These are phyloP conservation scores for Agriopis aurantiaria DNA, from an alignment of 2,888 invertebrate genomes.

Conservation along the genomic window DNA sequence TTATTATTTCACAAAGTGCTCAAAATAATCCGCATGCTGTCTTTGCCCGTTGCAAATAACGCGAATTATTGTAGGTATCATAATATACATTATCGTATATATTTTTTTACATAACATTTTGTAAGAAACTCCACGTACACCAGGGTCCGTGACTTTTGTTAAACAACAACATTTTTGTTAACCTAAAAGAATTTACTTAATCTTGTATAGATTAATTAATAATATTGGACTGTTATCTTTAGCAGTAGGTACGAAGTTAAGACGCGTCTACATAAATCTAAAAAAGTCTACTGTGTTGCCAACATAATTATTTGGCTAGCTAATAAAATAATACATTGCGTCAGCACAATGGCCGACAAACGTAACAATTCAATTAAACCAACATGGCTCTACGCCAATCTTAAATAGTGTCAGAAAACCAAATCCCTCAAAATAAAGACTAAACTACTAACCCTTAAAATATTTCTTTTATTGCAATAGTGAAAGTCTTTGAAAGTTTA, in stretches of 20 bases:
- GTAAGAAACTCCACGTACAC: no score
- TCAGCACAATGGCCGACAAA: neutral
- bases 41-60: no score
- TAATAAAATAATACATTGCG: slow-evolving; percentile 7
- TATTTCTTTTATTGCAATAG: neutral
- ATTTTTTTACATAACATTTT: no score
- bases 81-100: no score
- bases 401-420: neutral
- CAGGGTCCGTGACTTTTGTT: neutral
- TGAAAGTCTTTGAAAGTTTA: slow-evolving; percentile 7
- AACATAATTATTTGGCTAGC: slow-evolving; percentile 13
- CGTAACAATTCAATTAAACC: slow-evolving; percentile 16
- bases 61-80: no score
- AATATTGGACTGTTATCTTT: no score
- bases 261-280: slow-evolving; percentile 8
- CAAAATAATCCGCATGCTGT: no score
- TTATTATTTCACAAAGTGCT: no score
- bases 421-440: slow-evolving; percentile 5
- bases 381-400: slow-evolving; percentile 11
- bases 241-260: neutral
- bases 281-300: slow-evolving; percentile 1
- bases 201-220: no score
- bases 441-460: neutral
- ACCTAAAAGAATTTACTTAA: no score
- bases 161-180: no score